Conservation (phyloP, 1,140 invertebrate species). For the Brachionus calyciflorus region DNA sequence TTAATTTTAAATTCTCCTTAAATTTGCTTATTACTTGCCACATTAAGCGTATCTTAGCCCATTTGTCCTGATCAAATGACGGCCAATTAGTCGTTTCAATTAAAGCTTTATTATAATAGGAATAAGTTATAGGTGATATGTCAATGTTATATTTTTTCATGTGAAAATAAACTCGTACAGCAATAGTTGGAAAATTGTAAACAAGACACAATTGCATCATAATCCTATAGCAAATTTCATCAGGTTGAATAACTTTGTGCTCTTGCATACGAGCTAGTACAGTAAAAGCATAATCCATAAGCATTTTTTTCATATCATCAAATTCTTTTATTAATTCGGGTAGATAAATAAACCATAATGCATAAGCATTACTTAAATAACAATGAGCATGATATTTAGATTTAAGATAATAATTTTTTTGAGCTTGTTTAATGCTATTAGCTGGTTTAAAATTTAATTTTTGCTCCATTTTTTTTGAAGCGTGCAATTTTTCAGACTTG, state of each 20-base stretch:
- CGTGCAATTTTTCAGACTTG: conserved; percentile 27
- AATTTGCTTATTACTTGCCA: background rate
- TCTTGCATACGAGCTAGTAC: conserved; percentile 79
- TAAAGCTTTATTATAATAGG: conserved; percentile 68
- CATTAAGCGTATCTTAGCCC: conserved; percentile 14
- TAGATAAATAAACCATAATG: conserved; percentile 94
- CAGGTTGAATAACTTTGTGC: conserved; percentile 73
- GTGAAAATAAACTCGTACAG: conserved; percentile 86
- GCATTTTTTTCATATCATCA: conserved; percentile 69
- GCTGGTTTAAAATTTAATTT: conserved; percentile 9
- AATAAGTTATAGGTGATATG: conserved; percentile 96
- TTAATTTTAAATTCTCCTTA: conserved; percentile 4
- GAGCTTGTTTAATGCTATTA: background rate
- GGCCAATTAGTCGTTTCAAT: conserved; percentile 24
- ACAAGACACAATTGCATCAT: conserved; percentile 97
- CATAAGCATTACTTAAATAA: conserved; percentile 66
- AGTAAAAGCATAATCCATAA: conserved; percentile 79
- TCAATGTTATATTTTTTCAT: conserved; percentile 92
- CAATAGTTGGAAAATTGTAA: conserved; percentile 85
- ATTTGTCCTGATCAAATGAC: conserved; percentile 36
- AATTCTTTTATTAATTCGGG: conserved; percentile 70
- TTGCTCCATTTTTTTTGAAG: background rate
- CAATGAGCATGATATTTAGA: conserved; percentile 52
- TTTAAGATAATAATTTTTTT: conserved; percentile 14
- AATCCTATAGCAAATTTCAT: conserved; percentile 94